Conservation (phyloP, 2,797 vertebrate genomes). For the Microcaecilia unicolor region DNA sequence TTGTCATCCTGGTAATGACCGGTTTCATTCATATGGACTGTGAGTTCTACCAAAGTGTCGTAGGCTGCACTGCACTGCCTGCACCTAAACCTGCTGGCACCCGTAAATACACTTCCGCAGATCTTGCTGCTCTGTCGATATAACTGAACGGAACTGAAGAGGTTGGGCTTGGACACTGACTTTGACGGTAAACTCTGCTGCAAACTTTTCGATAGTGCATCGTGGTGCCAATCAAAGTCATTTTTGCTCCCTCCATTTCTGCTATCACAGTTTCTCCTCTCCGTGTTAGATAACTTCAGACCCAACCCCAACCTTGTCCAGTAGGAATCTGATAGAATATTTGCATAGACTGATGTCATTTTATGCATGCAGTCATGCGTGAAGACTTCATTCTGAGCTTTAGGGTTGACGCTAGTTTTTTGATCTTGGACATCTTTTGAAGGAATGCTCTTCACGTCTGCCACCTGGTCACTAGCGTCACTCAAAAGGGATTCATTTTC, state of each 20-base stretch:
- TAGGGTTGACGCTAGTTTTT: slow-evolving; percentile 48
- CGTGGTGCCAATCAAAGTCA: slow-evolving; percentile 97
- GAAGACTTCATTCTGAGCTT: slow-evolving; percentile 75
- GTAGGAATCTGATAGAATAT: slow-evolving; percentile 94
- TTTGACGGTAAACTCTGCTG: slow-evolving; percentile 85
- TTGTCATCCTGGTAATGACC: slow-evolving; percentile 98
- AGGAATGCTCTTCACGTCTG: slow-evolving; percentile 79
- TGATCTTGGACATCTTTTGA: slow-evolving; percentile 70
- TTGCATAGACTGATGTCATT: slow-evolving; percentile 95
- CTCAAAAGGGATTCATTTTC: slow-evolving; percentile 89
- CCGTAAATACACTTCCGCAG: slow-evolving; percentile 85
- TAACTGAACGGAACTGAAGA: slow-evolving; percentile 95
- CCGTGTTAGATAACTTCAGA: slow-evolving; percentile 78
- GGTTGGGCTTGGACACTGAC: slow-evolving; percentile 82
- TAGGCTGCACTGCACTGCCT: slow-evolving; percentile 95
- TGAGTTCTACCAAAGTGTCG: slow-evolving; percentile 92
- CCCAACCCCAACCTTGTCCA: slow-evolving; percentile 90
- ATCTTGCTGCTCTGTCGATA: slow-evolving; percentile 90
- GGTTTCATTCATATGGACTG: slow-evolving; percentile 94
- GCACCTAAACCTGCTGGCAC: slow-evolving; percentile 92
- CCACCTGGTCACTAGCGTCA: slow-evolving; percentile 83
- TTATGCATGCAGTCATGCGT: slow-evolving; percentile 85
- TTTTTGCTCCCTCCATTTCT: slow-evolving; percentile 79
- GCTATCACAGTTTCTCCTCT: slow-evolving; percentile 81
- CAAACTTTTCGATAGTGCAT: slow-evolving; percentile 89